These are phyloP conservation scores for Drosophila carrolli DNA, from an alignment of 1,140 invertebrate genomes.

Conservation along the genomic window DNA sequence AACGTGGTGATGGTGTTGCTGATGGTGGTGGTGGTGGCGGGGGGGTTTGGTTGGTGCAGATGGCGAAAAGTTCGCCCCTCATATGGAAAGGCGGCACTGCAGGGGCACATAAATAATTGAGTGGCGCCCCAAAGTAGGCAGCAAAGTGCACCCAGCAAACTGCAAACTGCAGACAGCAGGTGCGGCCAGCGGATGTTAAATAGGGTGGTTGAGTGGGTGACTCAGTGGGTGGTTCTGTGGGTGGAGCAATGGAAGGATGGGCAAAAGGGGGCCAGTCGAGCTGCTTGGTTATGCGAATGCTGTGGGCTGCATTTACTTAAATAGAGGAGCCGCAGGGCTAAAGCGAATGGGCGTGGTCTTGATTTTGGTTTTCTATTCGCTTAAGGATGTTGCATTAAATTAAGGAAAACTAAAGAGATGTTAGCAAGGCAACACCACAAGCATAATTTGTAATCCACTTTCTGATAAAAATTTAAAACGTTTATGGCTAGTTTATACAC, in stretches of 20 bases:
- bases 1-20: neutral
- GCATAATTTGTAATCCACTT: neutral
- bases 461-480: too few species aligned
- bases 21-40: neutral
- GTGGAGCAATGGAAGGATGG: neutral
- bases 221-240: neutral
- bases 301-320: conserved; percentile 52
- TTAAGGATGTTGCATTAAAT: conserved; percentile 11
- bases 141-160: conserved; percentile 62
- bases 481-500: too few species aligned
- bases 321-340: conserved; percentile 30
- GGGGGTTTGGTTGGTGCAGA: neutral
- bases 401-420: neutral
- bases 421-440: neutral
- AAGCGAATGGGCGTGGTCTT: conserved; percentile 23
- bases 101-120: conserved; percentile 79
- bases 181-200: conserved; percentile 51
- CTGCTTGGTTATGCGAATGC: conserved; percentile 63
- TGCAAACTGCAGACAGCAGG: conserved; percentile 60
- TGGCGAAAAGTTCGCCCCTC: conserved; percentile 41
- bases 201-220: conserved; percentile 17
- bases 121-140: conserved; percentile 75
- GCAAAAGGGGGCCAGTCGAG: neutral
- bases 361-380: conserved; percentile 27
- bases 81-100: conserved; percentile 52